A percentile compares a stretch with the other conserved stretches of the same genome.
Conservation (phyloP, 2,113 vertebrate species). For the Alces alces region DNA sequence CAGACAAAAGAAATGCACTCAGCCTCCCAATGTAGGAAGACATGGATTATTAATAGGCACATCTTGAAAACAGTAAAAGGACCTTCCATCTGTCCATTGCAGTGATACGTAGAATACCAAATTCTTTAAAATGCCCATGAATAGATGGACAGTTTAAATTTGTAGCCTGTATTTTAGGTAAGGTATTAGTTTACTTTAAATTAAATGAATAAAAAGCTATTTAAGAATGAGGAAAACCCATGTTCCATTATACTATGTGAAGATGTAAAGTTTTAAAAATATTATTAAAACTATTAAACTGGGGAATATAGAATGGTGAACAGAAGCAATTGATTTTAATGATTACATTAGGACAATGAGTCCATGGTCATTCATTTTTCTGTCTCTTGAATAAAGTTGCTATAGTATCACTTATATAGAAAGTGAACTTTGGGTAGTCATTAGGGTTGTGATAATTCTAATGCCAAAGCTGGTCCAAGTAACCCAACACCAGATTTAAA, state of each 20-base stretch:
- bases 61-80: not conserved
- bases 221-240: not conserved
- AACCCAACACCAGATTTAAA: not conserved
- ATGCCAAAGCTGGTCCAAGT: not conserved
- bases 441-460: rapidly evolving
- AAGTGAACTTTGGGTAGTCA: not conserved
- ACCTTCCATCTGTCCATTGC: not conserved
- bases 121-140: not conserved
- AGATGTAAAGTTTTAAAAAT: not conserved
- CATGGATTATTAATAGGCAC: not conserved
- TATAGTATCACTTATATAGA: not conserved
- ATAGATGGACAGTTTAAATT: not conserved
- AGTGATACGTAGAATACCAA: not conserved
- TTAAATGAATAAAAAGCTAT: not conserved
- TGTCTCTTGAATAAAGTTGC: not conserved
- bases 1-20: not conserved
- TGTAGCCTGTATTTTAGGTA: not conserved
- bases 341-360: not conserved
- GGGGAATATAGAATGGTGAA: not conserved
- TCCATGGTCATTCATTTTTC: not conserved
- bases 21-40: not conserved
- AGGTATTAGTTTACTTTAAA: not conserved
- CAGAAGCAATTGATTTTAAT: not conserved
- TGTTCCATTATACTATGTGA: not conserved
- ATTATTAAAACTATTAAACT: not conserved